Base-by-base conservation (phyloP, 2,113 vertebrate genomes). In the Heliornis fulica region DNA sequence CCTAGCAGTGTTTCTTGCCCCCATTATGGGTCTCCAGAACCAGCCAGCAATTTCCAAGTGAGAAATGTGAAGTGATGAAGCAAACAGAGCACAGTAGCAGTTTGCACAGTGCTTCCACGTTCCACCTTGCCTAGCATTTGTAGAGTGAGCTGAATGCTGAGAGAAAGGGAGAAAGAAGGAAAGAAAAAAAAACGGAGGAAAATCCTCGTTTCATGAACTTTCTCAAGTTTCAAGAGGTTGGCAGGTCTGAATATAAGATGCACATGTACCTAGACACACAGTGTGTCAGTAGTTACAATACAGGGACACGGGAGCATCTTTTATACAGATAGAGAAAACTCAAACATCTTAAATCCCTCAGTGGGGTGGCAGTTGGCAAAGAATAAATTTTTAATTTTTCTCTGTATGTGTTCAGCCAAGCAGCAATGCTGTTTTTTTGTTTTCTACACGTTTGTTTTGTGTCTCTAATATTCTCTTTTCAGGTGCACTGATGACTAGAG, bases 61-160 rank as follows among this genome's bases (percentile, higher is more conserved):
- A 59, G 45, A 64, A 76, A 63, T 26, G 41, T 70, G 81, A 91
- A 85, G 53, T 65, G n/a, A 89, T 66, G 41, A 83, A 92, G 79
- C 0, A 0, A 57, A 57, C 64, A 36, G 34, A 91, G 59, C 29
- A 10, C 1, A 1, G 13, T 1, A 61, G 28, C 13, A 26, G 45
- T 71, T 79, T 74, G 46, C 11, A 40, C n/a, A 22, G 16, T 48
- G 51, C 54, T 93, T 81, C 64, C 31, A 38, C 28, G 50, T 93
- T 81, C 64, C 31, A 38, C 28, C 14, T 13, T 15, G 28, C 13
- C 26, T 45, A 11, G 22, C 9, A n/a, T 54, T 54, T 54, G n/a
- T 22, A 70, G 36, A 45, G 45, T 11, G 11, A 69, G 36, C 2
- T 40, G 56, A 84, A 40, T 12, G 6, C 53, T 60, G 60, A 40